Base-by-base conservation (phyloP, 92 coral and sea anemone genomes). In the Paramuricea clavata region DNA sequence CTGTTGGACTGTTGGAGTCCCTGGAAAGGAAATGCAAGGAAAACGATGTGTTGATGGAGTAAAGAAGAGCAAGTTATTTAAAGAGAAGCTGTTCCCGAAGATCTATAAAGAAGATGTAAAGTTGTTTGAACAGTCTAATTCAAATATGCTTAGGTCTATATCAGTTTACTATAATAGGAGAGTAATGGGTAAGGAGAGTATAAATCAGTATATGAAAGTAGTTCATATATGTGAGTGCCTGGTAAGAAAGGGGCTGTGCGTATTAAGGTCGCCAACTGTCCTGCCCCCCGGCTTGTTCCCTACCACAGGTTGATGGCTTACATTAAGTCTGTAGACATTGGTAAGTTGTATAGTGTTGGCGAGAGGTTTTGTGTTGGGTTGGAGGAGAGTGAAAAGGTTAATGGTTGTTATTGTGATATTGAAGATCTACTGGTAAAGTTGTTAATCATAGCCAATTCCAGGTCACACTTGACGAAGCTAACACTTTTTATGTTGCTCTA, bases 301-400 rank as follows among this genome's bases (percentile, higher is more conserved):
- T 76, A 76, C 62, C 82, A 43, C 82, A 76, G 68, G 82, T 54
- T 76, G 34, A 76, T 44, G 82, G 39, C 57, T 49, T 62, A 76
- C 65, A 44, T 76, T n/a, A 49, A 62, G 33, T 43, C 82, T 17
- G 19, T 76, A 76, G 82, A 76, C 82, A 19, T 43, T 76, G 82
- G 82, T 19, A 76, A 76, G 62, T 19, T 76, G 82, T 49, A 76
- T 76, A 76, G 82, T 43, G 65, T 76, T 56, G 21, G 64, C 15
- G 64, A 56, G 26, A 56, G 26, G 64, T 56, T n/a, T 19, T 67
- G 74, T 67, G 74, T 16, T 67, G 36, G 21, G 19, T 34, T 67
- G 12, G 11, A 67, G 17, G 74, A 67, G 12, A 34, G 74, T 23
- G 74, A 67, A 69, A 69, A 69, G 6, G 75, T 33, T 17, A 34